A percentile compares a stretch with the other conserved stretches of the same genome.
Conservation (phyloP, 2,888 invertebrate species). For the Ophraella communa region DNA sequence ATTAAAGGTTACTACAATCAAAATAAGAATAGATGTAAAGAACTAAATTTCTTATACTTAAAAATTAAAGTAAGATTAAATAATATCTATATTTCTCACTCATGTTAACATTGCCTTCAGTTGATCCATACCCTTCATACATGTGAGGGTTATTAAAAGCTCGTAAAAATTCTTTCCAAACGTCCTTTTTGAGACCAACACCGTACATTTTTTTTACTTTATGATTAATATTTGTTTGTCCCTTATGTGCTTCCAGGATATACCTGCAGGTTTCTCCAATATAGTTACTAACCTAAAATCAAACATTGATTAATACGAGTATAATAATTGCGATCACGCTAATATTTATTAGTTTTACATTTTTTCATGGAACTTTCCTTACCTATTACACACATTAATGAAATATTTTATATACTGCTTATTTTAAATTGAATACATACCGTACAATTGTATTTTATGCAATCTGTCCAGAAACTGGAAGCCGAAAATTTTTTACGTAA, state of each 20-base stretch:
- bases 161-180: slow-evolving; percentile 89
- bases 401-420: no score
- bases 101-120: slow-evolving; percentile 96
- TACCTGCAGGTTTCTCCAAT: slow-evolving; percentile 92
- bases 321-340: no score
- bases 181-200: slow-evolving; percentile 91
- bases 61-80: background rate
- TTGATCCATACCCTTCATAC: slow-evolving; percentile 95
- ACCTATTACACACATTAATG: no score
- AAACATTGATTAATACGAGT: no score
- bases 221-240: slow-evolving; percentile 71
- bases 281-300: slow-evolving; percentile 88
- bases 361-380: no score
- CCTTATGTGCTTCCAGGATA: slow-evolving; percentile 73
- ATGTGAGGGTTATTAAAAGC: slow-evolving; percentile 69
- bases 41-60: background rate
- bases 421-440: slow-evolving; percentile 61
- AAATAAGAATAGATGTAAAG: no score
- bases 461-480: slow-evolving; percentile 92
- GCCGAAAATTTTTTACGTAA: slow-evolving; percentile 92
- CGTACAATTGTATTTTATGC: slow-evolving; percentile 87
- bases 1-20: no score
- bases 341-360: no score
- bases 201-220: slow-evolving; percentile 86
- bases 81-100: slow-evolving; percentile 60